Conservation (phyloP, 2,113 vertebrate genomes). For the Miniopterus natalensis region DNA sequence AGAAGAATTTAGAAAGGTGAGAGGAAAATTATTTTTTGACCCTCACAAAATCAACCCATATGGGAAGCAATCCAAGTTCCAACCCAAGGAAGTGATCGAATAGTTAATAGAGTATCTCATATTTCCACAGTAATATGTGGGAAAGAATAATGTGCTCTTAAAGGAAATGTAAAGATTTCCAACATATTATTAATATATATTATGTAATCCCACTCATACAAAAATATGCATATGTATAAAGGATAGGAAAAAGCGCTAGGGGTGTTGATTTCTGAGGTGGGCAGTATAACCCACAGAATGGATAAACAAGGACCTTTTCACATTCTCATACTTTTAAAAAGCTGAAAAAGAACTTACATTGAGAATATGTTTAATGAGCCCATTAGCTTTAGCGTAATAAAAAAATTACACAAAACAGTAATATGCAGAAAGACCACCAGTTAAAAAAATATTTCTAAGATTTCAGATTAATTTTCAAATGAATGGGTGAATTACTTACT, state of each 20-base stretch:
- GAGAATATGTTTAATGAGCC: not conserved
- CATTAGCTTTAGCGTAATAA: not conserved
- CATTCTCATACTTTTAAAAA: not conserved
- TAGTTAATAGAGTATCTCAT: not conserved
- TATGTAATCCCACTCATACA: not conserved
- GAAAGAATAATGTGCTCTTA: slow-evolving; percentile 11
- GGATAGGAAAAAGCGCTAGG: not conserved
- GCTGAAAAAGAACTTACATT: not conserved
- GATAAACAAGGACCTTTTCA: not conserved
- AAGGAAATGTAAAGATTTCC: not conserved
- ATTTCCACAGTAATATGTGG: not conserved
- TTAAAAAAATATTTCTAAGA: not conserved
- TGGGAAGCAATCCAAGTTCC: not conserved
- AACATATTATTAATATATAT: not conserved
- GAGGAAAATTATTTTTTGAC: not conserved
- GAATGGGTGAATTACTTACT: not conserved
- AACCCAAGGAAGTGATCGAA: not conserved
- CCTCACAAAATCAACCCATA: not conserved
- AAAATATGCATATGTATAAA: not conserved
- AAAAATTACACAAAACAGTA: not conserved
- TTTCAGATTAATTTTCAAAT: not conserved
- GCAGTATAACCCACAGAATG: not conserved
- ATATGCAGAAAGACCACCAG: not conserved
- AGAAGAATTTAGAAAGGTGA: not conserved
- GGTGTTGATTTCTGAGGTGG: slow-evolving; percentile 23